Base-by-base conservation (phyloP, 2,113 vertebrate genomes). In the Pseudolaguvia tuberculata region DNA sequence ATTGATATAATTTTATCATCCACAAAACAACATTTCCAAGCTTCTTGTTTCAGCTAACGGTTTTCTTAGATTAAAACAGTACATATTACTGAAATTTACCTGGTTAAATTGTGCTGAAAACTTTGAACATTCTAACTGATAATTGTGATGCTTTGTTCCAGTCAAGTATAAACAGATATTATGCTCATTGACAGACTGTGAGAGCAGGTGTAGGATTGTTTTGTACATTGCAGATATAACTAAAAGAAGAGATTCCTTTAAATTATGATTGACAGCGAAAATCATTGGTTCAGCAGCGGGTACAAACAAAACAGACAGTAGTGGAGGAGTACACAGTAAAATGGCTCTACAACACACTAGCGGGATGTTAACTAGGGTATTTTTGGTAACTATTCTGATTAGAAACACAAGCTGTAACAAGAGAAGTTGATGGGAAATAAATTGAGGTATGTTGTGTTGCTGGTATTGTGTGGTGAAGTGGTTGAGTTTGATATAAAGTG, bases 1-100 rank as follows among this genome's bases (percentile, higher is more conserved):
- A 72, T 72, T 69, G 15, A 23, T 45, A 78, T 14, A 25, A 51
- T 75, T 72, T 63, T 15, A 71, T 59, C 47, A 70, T 63, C 47
- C 56, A 27, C 50, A 35, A 72, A 70, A 1, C 12, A 70, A 48
- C 48, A 70, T 39, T 70, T 65, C 42, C n/a, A 25, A 47, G 10
- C 8, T 42, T 42, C 5, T 35, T 35, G 3, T 35, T 35, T 4
- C 31, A 35, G 31, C 31, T 35, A 35, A 35, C 31, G 8, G 39
- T 8, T 42, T 42, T 42, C 39, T 42, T 4, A 9, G 39, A 42
- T 42, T 8, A 42, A 9, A 42, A 6, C n/a, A n/a, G n/a, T n/a
- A n/a, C n/a, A n/a, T n/a, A n/a, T n/a, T n/a, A n/a, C n/a, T n/a
- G n/a, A n/a, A n/a, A 55, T 31, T 9, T 2, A 29, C 27, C 29